Evolutionary conservation across 2,113 vertebrate species (phyloP).

Genomic region (Canis aureus): DNA sequence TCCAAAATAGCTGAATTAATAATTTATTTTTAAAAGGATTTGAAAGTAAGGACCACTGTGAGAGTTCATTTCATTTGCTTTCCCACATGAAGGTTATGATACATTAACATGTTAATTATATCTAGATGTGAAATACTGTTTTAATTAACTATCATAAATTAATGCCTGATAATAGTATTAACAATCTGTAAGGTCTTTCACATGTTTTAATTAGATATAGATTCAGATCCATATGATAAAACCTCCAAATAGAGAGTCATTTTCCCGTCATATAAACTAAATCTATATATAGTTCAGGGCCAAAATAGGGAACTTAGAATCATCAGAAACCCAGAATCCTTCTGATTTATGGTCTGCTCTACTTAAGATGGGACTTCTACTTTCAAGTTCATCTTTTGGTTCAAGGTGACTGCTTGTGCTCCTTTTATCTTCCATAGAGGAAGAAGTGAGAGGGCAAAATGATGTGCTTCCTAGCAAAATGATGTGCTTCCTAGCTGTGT

Average conservation of each 20-base stretch:
- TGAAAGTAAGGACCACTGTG: background rate
- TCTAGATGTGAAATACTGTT: constrained; percentile 23
- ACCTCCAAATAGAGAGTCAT: background rate
- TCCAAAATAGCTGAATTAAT: background rate
- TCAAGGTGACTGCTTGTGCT: background rate
- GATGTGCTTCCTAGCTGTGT: background rate
- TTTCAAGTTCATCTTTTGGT: background rate
- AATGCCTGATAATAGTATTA: background rate
- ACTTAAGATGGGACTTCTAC: background rate
- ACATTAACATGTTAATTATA: constrained; percentile 38
- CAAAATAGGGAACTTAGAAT: background rate
- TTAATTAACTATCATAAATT: constrained; percentile 45
- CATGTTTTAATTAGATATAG: constrained; percentile 13
- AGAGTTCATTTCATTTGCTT: background rate
- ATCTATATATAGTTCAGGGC: background rate
- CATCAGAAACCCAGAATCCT: background rate
- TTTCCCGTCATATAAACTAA: background rate
- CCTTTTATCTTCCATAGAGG: background rate
- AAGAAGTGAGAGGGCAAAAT: background rate
- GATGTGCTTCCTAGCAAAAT: background rate
- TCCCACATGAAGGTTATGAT: background rate
- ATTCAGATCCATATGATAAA: background rate
- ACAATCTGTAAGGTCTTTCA: constrained; percentile 10
- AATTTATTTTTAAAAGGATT: constrained; percentile 32
- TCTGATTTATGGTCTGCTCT: background rate